Evolutionary conservation across 2,797 vertebrate genomes (phyloP).

Genomic region (Melanotaenia parkinsoni): DNA sequence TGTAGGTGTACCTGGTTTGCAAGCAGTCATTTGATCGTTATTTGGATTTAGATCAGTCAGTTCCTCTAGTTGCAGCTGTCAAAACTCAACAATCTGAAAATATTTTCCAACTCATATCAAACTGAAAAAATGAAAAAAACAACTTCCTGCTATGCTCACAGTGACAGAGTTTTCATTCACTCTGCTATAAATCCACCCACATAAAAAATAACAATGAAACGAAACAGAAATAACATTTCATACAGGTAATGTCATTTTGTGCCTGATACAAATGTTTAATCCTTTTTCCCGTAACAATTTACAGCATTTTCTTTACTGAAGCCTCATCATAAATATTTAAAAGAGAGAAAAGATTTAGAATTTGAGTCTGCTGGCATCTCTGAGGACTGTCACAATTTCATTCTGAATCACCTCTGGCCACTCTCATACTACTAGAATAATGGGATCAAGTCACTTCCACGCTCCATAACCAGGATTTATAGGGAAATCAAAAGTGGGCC

Average conservation of each 20-base stretch:
- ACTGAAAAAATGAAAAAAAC: slow-evolving; percentile 44
- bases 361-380: slow-evolving; percentile 64
- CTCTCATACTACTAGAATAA: slow-evolving; percentile 78
- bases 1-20: background rate
- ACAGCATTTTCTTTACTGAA: slow-evolving; percentile 52
- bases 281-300: slow-evolving; percentile 18
- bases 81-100: slow-evolving; percentile 60
- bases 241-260: slow-evolving; percentile 11
- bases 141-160: slow-evolving; percentile 49
- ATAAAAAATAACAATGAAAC: slow-evolving; percentile 29
- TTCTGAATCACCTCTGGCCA: slow-evolving; percentile 76
- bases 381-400: slow-evolving; percentile 72
- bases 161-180: slow-evolving; percentile 65
- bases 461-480: slow-evolving; percentile 83
- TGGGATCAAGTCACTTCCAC: slow-evolving; percentile 80
- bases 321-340: slow-evolving; percentile 72
- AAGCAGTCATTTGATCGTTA: slow-evolving; percentile 31
- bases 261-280: slow-evolving; percentile 46
- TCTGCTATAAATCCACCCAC: slow-evolving; percentile 37
- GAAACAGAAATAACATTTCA: slow-evolving; percentile 22
- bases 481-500: slow-evolving; percentile 79
- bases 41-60: slow-evolving; percentile 66
- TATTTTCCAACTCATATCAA: slow-evolving; percentile 52
- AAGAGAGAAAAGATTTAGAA: slow-evolving; percentile 62
- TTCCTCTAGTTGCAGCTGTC: slow-evolving; percentile 63